A percentile compares a stretch with the other conserved stretches of the same genome.
Evolutionary conservation across 1,140 invertebrate species (phyloP).

Genomic region (Megalopta genalis): DNA sequence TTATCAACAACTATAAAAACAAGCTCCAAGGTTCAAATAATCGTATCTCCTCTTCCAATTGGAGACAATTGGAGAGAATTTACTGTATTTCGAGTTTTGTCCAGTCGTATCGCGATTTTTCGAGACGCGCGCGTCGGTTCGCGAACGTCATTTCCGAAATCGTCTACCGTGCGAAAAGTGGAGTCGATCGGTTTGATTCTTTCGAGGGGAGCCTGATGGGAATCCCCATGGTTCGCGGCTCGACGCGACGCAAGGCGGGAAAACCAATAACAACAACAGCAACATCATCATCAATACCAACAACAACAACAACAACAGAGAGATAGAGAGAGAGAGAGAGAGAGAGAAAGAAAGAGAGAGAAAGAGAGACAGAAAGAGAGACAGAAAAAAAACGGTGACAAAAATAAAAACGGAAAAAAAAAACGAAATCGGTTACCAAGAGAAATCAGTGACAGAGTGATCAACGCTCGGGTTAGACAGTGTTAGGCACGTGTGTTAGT

Average conservation of each 20-base stretch:
- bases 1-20: too few species aligned
- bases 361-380: not conserved
- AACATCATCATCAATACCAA: too few species aligned
- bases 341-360: not conserved
- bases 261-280: not conserved
- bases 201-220: not conserved
- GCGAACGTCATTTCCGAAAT: too few species aligned
- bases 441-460: conserved; percentile 27
- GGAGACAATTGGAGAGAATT: too few species aligned
- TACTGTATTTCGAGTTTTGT: too few species aligned
- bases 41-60: too few species aligned
- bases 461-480: conserved; percentile 40
- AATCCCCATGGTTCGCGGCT: not conserved
- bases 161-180: not conserved
- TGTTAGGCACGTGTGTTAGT: conserved; percentile 76
- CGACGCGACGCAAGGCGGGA: not conserved
- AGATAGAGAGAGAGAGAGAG: too few species aligned
- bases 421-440: conserved; percentile 1
- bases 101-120: too few species aligned
- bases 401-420: too few species aligned
- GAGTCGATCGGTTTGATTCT: not conserved
- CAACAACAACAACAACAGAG: too few species aligned
- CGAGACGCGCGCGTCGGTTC: too few species aligned
- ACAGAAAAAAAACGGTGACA: not conserved
- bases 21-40: too few species aligned